Evolutionary conservation across 2,113 vertebrate species (phyloP).

Genomic region (Poecilia latipinna): DNA sequence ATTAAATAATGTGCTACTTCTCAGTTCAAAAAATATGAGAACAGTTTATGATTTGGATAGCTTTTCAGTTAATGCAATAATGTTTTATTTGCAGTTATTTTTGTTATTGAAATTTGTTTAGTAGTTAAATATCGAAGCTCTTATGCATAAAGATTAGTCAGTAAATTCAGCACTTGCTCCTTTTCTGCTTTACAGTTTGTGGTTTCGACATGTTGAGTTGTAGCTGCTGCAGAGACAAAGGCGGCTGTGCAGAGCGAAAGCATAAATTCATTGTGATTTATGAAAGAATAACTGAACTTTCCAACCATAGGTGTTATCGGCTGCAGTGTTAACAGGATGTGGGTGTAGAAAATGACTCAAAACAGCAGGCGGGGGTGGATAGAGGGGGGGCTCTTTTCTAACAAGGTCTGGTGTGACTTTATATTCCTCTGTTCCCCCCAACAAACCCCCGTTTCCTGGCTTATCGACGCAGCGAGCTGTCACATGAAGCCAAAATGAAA

Average conservation of each 20-base stretch:
- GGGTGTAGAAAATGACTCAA: slow-evolving; percentile 55
- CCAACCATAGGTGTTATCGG: slow-evolving; percentile 22
- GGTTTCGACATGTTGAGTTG: slow-evolving; percentile 13
- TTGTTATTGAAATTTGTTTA: neutral
- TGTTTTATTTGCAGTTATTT: neutral
- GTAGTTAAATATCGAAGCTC: neutral
- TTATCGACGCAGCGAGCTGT: slow-evolving; percentile 7
- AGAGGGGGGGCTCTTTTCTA: slow-evolving; percentile 13
- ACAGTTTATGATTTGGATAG: no score
- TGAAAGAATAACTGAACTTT: slow-evolving; percentile 27
- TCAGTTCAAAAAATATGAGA: no score
- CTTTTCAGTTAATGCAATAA: no score
- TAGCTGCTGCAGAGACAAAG: neutral
- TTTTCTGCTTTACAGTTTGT: slow-evolving; percentile 2
- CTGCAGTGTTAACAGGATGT: slow-evolving; percentile 67
- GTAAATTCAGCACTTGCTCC: neutral
- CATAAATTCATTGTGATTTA: neutral
- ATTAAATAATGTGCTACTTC: no score
- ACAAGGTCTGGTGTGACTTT: slow-evolving; percentile 23
- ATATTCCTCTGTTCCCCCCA: slow-evolving; percentile 9
- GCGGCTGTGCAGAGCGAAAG: neutral
- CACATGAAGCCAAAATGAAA: neutral
- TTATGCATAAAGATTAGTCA: neutral
- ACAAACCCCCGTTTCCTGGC: neutral
- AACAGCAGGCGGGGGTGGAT: slow-evolving; percentile 10